These are phyloP conservation scores for Andrena haemorrhoa DNA, from an alignment of 2,888 invertebrate species.

Conservation along the genomic window DNA sequence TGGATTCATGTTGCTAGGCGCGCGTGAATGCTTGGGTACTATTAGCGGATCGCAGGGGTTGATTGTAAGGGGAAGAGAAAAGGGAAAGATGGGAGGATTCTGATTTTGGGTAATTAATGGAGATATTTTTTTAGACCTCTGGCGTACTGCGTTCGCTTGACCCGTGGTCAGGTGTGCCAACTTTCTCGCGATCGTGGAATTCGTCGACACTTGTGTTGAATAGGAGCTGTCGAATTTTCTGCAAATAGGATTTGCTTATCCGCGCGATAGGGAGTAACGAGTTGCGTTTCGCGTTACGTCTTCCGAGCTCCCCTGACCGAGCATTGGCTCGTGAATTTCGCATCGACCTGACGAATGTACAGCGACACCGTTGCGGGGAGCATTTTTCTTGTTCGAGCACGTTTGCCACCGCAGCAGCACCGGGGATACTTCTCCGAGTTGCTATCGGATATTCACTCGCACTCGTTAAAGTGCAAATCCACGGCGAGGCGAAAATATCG, in stretches of 20 bases:
- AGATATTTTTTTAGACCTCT: no score
- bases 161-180: background rate
- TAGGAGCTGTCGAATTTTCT: background rate
- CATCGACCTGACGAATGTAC: background rate
- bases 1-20: conserved; percentile 24
- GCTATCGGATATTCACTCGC: conserved; percentile 41
- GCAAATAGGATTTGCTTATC: no score
- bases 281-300: background rate
- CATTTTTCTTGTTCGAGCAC: conserved; percentile 31
- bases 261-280: background rate
- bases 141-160: no score
- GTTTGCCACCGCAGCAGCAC: conserved; percentile 16
- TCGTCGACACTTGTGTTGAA: no score
- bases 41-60: background rate
- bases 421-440: conserved; percentile 23
- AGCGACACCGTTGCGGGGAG: conserved; percentile 15
- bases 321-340: conserved; percentile 27
- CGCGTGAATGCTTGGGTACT: background rate
- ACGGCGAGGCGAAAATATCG: no score
- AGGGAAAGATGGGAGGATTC: no score
- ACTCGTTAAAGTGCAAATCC: background rate
- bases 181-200: background rate
- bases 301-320: conserved; percentile 5
- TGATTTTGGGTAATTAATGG: no score
- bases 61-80: background rate